These are phyloP conservation scores for Dendrolimus kikuchii DNA, from an alignment of 1,140 invertebrate genomes.

Conservation along the genomic window DNA sequence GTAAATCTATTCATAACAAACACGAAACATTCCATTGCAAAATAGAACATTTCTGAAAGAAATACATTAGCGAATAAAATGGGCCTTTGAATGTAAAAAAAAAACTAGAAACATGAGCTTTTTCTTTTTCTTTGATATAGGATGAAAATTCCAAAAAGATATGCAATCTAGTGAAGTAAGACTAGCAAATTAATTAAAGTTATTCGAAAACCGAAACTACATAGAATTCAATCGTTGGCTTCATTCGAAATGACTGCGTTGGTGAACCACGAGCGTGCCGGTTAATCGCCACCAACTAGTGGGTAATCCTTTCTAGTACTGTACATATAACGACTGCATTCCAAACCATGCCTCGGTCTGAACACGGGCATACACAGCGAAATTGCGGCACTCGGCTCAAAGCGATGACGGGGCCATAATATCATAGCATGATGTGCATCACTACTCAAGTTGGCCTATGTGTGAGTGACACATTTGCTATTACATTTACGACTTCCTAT, in stretches of 20 bases:
- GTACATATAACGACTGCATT: conserved; percentile 56
- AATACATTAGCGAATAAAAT: too few relatives aligned
- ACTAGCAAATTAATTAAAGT: conserved; percentile 19
- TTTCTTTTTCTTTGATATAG: too few relatives aligned
- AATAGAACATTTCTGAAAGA: too few relatives aligned
- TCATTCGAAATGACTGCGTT: conserved; percentile 31
- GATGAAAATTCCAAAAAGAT: too few relatives aligned
- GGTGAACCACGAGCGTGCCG: conserved; percentile 38
- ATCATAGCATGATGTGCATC: conserved; percentile 35
- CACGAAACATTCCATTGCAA: too few relatives aligned
- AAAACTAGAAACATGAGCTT: too few relatives aligned
- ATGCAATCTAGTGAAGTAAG: background rate
- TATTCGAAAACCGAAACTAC: conserved; percentile 22
- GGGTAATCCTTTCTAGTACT: conserved; percentile 58
- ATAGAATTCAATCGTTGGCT: conserved; percentile 23
- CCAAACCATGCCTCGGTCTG: conserved; percentile 24
- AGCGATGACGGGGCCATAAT: conserved; percentile 36
- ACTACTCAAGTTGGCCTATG: conserved; percentile 12
- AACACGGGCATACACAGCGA: conserved; percentile 23
- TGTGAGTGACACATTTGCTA: conserved; percentile 14
- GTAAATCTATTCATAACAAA: too few relatives aligned
- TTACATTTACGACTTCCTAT: conserved; percentile 1
- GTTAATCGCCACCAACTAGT: conserved; percentile 54
- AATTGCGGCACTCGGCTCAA: conserved; percentile 49
- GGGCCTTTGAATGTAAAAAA: too few relatives aligned